phyloP scores from a whole-genome alignment of 2,113 vertebrate genomes.

The Australoheros scitulus region DNA sequence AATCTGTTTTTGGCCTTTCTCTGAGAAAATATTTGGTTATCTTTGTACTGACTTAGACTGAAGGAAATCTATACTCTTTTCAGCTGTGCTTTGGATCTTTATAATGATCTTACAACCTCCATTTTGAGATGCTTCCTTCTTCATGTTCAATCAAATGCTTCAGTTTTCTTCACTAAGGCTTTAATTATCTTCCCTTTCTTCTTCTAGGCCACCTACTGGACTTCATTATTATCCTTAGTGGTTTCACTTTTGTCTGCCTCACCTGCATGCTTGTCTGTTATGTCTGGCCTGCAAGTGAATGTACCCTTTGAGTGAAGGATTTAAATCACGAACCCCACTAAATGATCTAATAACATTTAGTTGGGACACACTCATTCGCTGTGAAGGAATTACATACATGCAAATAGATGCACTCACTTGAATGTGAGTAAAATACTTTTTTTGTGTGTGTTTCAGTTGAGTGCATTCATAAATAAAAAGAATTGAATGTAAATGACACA shows the following conservation, averaged over 20 bases:
- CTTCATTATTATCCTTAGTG: not conserved
- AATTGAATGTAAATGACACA: not conserved
- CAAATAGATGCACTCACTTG: not conserved
- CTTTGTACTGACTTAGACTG: not conserved
- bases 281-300: accelerated
- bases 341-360: not conserved
- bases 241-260: not conserved
- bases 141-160: not conserved
- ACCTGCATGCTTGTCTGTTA: not conserved
- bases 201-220: not conserved
- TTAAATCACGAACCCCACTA: not conserved
- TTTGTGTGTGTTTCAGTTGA: not conserved
- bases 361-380: accelerated
- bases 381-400: accelerated
- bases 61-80: not conserved
- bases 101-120: not conserved
- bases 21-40: accelerated
- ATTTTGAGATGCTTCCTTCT: not conserved
- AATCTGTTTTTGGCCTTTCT: not conserved
- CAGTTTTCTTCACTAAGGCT: not conserved
- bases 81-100: not conserved
- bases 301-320: not conserved
- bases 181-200: not conserved
- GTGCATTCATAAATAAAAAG: not conserved
- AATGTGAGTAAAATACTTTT: not conserved